phyloP scores from a whole-genome alignment of 2,888 invertebrate species.

The Teleiodes luculella region DNA sequence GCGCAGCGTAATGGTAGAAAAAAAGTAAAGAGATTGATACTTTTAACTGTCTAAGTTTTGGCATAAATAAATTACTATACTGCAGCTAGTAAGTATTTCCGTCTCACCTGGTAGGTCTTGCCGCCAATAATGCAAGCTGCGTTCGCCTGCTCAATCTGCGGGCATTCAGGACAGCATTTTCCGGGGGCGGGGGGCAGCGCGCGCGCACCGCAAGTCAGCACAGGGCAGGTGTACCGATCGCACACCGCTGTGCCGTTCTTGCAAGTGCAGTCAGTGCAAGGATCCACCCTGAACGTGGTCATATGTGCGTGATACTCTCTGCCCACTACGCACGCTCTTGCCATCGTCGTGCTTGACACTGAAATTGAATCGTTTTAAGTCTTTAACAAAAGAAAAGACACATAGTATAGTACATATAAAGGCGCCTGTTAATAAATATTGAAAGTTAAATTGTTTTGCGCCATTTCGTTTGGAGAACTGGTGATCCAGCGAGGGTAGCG shows the following conservation, averaged over 20 bases:
- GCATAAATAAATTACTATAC: too few relatives aligned
- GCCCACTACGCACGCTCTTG: constrained; percentile 84
- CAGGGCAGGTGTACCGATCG: constrained; percentile 89
- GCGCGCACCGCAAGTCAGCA: constrained; percentile 90
- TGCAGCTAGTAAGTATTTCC: not conserved
- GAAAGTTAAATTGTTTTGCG: too few relatives aligned
- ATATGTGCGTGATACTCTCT: constrained; percentile 82
- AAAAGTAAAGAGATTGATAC: too few relatives aligned
- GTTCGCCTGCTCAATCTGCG: constrained; percentile 82
- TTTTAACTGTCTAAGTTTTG: too few relatives aligned
- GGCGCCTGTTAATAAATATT: too few relatives aligned
- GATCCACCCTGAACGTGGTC: constrained; percentile 82
- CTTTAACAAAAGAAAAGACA: too few relatives aligned
- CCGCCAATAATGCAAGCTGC: constrained; percentile 83
- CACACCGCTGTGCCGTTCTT: constrained; percentile 89
- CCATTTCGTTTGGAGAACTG: too few relatives aligned
- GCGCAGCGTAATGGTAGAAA: too few relatives aligned
- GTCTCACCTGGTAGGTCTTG: constrained; percentile 83
- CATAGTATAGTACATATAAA: too few relatives aligned
- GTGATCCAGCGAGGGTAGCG: too few relatives aligned
- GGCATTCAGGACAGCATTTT: constrained; percentile 88
- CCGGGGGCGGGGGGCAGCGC: constrained; percentile 81
- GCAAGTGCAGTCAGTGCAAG: constrained; percentile 92
- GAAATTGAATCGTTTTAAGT: not conserved
- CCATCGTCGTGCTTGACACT: constrained; percentile 57